Evolutionary conservation across 2,797 vertebrate species (phyloP), one percentile per base, ranked within the genome.

Genomic region (Lagorchestes hirsutus): DNA sequence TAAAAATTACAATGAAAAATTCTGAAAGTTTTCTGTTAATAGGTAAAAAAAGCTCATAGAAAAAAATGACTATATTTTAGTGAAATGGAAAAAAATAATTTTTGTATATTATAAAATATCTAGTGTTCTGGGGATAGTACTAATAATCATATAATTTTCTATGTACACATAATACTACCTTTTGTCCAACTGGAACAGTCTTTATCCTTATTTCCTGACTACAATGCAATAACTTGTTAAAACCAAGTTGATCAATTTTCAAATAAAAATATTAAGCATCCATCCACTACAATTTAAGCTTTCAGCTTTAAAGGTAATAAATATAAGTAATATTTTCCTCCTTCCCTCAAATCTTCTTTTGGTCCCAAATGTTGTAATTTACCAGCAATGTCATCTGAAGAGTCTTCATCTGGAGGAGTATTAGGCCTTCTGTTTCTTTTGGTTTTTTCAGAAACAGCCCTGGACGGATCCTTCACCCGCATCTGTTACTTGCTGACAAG

Each of bases 351-450:
- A 28, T 16, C 50, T 10, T 27, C 87, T 34, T 52, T 57, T 94
- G 90, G 93, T 34, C 54, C 14, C 31, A 96, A 95, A 67, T 94
- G 93, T 87, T 90, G 93, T 12, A 56, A 94, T 97, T 98, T 99
- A 99, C 99, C 99, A 97, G 99, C 98, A 98, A 99, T 99, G 98
- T 99, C 99, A 97, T 99, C 99, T 59, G 99, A 99, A 46, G 99
- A 99, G 96, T 99, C 99, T 97, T 99, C 99, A 99, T 99, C 99
- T 94, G 99, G 99, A 91, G 98, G 99, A 97, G 99, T 98, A 93
- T 99, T 99, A 28, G 99, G 99, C 98, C 99, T 99, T 98, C 99
- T 99, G 96, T 98, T 99, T 99, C 99, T 99, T 99, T 99, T 99
- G 10, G 98, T 99, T 99, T 99, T 99, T 96, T 99, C 99, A 29